A percentile compares a stretch with the other conserved stretches of the same genome.
These are phyloP conservation scores for Illadopsis cleaveri DNA, from an alignment of 2,113 vertebrate species.

Conservation along the genomic window DNA sequence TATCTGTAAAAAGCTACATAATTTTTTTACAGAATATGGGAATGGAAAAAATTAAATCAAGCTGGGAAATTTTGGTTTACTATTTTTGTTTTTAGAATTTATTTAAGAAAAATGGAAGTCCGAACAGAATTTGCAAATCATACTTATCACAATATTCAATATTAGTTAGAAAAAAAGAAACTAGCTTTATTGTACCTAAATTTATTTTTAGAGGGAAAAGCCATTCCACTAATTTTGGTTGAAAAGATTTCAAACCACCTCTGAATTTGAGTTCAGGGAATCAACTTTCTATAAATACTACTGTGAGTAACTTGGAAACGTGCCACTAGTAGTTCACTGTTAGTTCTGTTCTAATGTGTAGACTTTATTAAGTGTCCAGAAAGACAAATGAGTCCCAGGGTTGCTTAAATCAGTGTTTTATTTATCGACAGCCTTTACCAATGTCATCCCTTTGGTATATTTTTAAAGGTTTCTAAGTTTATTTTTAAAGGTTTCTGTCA, in stretches of 20 bases:
- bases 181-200: neutral
- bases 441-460: constrained; percentile 4
- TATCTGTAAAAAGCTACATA: neutral
- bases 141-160: neutral
- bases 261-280: constrained; percentile 48
- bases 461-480: constrained; percentile 51
- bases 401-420: neutral
- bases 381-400: constrained; percentile 37
- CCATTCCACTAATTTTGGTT: constrained; percentile 23
- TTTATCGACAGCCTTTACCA: constrained; percentile 54
- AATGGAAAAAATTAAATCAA: neutral
- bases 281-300: constrained; percentile 47
- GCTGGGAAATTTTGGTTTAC: neutral
- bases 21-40: neutral
- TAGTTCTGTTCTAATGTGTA: constrained; percentile 33
- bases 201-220: constrained; percentile 36
- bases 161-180: neutral
- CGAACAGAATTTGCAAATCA: neutral
- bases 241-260: constrained; percentile 41
- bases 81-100: neutral
- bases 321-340: constrained; percentile 21
- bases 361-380: constrained; percentile 56
- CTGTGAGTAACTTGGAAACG: constrained; percentile 21
- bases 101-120: neutral
- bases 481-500: constrained; percentile 45